Evolutionary conservation across 1,140 invertebrate species (phyloP).

Genomic region (Hylaeus volcanicus): DNA sequence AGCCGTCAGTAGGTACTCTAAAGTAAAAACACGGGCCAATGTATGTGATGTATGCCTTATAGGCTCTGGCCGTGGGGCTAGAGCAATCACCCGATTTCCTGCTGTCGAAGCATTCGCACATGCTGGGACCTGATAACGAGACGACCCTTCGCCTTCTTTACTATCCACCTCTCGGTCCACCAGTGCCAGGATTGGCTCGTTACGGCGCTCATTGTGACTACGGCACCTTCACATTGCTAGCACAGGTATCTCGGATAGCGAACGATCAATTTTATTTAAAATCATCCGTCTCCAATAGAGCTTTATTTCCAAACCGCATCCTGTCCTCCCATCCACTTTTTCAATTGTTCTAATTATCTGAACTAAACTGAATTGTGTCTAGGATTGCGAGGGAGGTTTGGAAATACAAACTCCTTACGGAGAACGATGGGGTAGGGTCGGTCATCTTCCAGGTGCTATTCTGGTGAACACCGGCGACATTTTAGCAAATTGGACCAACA

Average conservation of each 20-base stretch:
- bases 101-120: conserved; percentile 83
- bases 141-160: conserved; percentile 86
- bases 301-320: too few species aligned
- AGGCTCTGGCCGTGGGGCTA: conserved; percentile 84
- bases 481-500: conserved; percentile 88
- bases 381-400: conserved; percentile 84
- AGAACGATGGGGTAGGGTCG: conserved; percentile 87
- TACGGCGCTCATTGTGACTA: conserved; percentile 88
- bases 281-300: too few species aligned
- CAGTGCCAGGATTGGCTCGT: conserved; percentile 81
- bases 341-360: too few species aligned
- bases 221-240: conserved; percentile 87
- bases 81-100: conserved; percentile 80
- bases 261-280: neutral
- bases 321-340: too few species aligned
- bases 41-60: conserved; percentile 68
- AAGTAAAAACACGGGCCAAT: conserved; percentile 44
- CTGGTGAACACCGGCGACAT: conserved; percentile 90
- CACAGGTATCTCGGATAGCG: conserved; percentile 79
- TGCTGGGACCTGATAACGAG: conserved; percentile 84
- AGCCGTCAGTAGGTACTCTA: conserved; percentile 31
- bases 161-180: conserved; percentile 83
- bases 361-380: conserved; percentile 6
- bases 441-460: conserved; percentile 89
- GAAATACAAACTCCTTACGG: conserved; percentile 84